A percentile compares a stretch with the other conserved stretches of the same genome.
Evolutionary conservation across 2,113 vertebrate genomes (phyloP).

Genomic region (Hypomesus transpacificus): DNA sequence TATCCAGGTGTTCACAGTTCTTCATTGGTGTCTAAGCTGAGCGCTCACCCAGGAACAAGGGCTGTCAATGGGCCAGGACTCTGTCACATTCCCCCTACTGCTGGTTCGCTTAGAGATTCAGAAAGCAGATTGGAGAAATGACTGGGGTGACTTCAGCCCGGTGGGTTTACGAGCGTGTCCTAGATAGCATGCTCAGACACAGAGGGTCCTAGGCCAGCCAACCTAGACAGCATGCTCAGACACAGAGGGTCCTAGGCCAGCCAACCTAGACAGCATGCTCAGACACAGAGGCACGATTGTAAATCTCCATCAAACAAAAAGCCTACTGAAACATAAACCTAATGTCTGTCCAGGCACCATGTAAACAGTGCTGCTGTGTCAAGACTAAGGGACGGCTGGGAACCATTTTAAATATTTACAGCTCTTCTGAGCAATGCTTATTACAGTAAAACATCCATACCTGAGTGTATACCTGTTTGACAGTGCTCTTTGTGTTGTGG

Average conservation of each 20-base stretch:
- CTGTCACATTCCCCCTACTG: too few species aligned
- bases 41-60: too few species aligned
- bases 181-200: conserved; percentile 60
- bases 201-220: conserved; percentile 77
- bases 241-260: conserved; percentile 69
- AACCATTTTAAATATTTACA: background rate
- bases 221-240: conserved; percentile 71
- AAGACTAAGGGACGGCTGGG: background rate
- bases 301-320: background rate
- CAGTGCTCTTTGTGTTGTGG: conserved; percentile 34
- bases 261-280: conserved; percentile 77
- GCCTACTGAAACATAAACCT: background rate
- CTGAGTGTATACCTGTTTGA: background rate
- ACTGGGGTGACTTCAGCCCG: background rate
- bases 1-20: too few species aligned
- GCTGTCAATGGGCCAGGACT: too few species aligned
- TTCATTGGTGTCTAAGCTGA: too few species aligned
- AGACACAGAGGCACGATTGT: conserved; percentile 3
- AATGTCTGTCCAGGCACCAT: background rate
- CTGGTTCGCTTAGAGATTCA: background rate
- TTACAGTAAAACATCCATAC: background rate
- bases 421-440: background rate
- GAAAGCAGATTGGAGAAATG: background rate
- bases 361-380: background rate
- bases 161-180: conserved; percentile 50